phyloP scores from a whole-genome alignment of 2,797 vertebrate genomes.

The Clarias pachynema region DNA sequence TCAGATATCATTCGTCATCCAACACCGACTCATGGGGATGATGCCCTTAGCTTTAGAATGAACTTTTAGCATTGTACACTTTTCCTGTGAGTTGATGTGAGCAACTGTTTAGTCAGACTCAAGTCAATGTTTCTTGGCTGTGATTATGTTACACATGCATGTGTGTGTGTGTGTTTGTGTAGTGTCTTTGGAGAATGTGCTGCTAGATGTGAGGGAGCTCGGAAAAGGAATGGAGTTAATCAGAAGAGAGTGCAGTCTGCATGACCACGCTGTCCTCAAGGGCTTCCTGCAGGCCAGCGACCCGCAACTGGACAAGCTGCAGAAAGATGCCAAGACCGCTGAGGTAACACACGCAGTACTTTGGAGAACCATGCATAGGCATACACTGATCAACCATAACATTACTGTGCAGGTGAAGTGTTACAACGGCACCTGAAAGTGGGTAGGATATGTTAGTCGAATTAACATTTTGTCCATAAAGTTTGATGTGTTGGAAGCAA shows the following conservation, averaged over 20 bases:
- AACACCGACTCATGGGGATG: neutral
- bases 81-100: neutral
- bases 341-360: constrained; percentile 74
- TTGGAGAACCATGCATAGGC: no score
- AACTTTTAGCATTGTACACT: neutral
- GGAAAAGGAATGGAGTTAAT: constrained; percentile 96
- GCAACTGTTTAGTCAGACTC: neutral
- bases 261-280: constrained; percentile 89
- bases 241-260: constrained; percentile 87
- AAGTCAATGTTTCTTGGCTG: neutral
- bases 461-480: no score
- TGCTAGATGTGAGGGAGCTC: constrained; percentile 93
- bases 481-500: no score
- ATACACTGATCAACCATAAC: no score
- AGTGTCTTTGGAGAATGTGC: constrained; percentile 96
- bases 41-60: no score
- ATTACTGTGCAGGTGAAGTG: no score
- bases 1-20: no score
- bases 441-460: no score
- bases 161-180: constrained; percentile 31
- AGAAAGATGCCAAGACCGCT: constrained; percentile 88
- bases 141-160: neutral
- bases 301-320: constrained; percentile 88
- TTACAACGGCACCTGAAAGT: no score
- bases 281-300: constrained; percentile 85